Percentiles rank a stretch among this genome's conserved stretches.
Conservation (phyloP, 2,888 invertebrate genomes). For the Hyposoter didymator region DNA sequence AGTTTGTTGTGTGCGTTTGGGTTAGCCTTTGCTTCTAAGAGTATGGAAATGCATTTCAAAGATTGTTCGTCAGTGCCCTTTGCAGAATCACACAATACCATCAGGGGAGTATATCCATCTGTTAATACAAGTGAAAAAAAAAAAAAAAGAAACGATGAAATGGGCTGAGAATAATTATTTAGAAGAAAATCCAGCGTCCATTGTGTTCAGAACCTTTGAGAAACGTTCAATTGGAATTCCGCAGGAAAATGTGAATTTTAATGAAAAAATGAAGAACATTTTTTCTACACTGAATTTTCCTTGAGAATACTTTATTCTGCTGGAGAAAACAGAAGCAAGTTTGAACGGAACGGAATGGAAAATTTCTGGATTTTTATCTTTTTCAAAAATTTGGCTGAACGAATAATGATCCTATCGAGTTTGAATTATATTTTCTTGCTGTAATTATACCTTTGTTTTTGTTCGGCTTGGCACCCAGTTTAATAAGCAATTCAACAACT, state of each 20-base stretch:
- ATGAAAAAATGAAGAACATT: too few species aligned
- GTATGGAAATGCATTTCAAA: slow-evolving; percentile 84
- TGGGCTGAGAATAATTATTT: background rate
- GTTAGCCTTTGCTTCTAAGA: slow-evolving; percentile 86
- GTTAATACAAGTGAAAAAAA: slow-evolving; percentile 49
- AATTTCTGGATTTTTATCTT: background rate
- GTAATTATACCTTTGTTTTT: slow-evolving; percentile 75
- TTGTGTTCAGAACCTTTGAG: background rate
- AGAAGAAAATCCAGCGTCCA: background rate
- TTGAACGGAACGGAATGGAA: too few species aligned
- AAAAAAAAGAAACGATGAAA: background rate
- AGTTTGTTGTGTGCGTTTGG: slow-evolving; percentile 86
- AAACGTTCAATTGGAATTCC: background rate
- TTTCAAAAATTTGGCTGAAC: background rate
- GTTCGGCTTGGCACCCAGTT: slow-evolving; percentile 87
- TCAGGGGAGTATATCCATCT: slow-evolving; percentile 88
- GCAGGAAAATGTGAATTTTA: too few species aligned
- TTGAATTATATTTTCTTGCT: background rate
- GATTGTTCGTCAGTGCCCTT: slow-evolving; percentile 83
- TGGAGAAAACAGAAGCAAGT: too few species aligned
- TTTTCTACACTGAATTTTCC: too few species aligned
- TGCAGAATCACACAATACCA: slow-evolving; percentile 87
- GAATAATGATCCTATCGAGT: too few species aligned
- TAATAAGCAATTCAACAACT: slow-evolving; percentile 85
- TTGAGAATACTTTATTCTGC: too few species aligned